Evolutionary conservation across 2,797 vertebrate species (phyloP), one percentile per base, ranked within the genome.

Genomic region (Myotis vivesi): DNA sequence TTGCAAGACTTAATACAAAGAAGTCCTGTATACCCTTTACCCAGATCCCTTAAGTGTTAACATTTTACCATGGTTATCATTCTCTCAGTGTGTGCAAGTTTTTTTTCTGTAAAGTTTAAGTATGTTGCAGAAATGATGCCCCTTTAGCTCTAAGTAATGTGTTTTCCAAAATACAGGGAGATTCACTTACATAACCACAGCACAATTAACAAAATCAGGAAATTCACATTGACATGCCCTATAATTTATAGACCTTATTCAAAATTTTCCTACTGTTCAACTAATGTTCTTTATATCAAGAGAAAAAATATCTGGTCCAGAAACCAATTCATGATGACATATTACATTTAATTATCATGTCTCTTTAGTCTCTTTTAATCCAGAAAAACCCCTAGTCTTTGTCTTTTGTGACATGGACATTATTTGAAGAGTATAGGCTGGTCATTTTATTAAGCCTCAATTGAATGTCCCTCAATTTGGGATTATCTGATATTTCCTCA

Each of bases 261-360:
- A 76, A 22, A 36, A 33, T 16, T 93, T 93, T 85, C 22, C 6
- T 86, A 62, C 11, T 28, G 16, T 68, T n/a, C 28, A 92, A 55
- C 3, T 87, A 87, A 81, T 53, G 25, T 80, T 89, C 59, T 68
- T 87, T 91, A 22, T 59, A 44, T 53, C 19, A 90, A 92, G 28
- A 87, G 16, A 80, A 92, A 53, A 36, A 81, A 30, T 62, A 44
- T 69, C 38, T 93, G 41, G 68, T 49, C 68, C 77, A 82, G 82
- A 30, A 93, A 57, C 44, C 82, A 94, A 76, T 86, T 94, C 20
- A 53, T 68, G 46, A 66, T 89, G 57, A 89, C 51, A 22, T 84
- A 73, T 25, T 73, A 41, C 62, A 81, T 73, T 72, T 84, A 59
- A 84, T 57, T 83, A 30, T 86, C 22, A 75, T 55, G 11, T 30